Evolutionary conservation across 2,797 vertebrate genomes (phyloP).

Genomic region (Ptychobarbus kaznakovi): DNA sequence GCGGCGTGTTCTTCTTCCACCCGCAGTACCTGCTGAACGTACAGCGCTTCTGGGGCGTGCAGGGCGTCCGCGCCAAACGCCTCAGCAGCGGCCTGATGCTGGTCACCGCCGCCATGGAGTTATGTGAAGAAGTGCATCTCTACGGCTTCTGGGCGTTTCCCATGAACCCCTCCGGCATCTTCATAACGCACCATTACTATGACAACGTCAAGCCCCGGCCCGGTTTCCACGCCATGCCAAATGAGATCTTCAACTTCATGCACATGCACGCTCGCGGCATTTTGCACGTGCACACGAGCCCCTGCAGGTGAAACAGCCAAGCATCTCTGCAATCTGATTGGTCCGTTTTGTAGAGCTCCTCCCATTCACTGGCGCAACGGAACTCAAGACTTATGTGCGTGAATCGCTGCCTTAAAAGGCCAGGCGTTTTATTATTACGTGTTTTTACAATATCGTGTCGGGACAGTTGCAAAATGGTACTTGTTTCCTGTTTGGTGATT

Average conservation of each 20-base stretch:
- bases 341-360: slow-evolving; percentile 28
- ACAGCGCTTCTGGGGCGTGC: slow-evolving; percentile 94
- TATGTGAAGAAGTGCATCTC: slow-evolving; percentile 96
- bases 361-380: neutral
- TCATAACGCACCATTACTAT: slow-evolving; percentile 97
- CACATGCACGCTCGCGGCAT: slow-evolving; percentile 97
- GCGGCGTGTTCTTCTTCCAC: slow-evolving; percentile 94
- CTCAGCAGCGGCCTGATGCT: slow-evolving; percentile 96
- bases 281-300: slow-evolving; percentile 90
- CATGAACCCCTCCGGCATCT: slow-evolving; percentile 94
- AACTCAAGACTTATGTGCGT: slow-evolving; percentile 3
- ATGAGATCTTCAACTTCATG: slow-evolving; percentile 96
- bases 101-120: slow-evolving; percentile 92
- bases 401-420: slow-evolving; percentile 30
- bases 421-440: slow-evolving; percentile 6
- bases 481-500: slow-evolving; percentile 33
- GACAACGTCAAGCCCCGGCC: slow-evolving; percentile 98
- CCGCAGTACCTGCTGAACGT: slow-evolving; percentile 95
- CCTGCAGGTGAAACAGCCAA: slow-evolving; percentile 81
- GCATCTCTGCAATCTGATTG: neutral
- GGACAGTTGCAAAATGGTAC: slow-evolving; percentile 15
- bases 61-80: slow-evolving; percentile 92
- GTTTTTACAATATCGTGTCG: slow-evolving; percentile 8
- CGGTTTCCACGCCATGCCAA: slow-evolving; percentile 97
- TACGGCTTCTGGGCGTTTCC: slow-evolving; percentile 99